Evolutionary conservation across 2,888 invertebrate species (phyloP), one percentile per base, ranked within the genome.

Genomic region (Agrotis segetum): DNA sequence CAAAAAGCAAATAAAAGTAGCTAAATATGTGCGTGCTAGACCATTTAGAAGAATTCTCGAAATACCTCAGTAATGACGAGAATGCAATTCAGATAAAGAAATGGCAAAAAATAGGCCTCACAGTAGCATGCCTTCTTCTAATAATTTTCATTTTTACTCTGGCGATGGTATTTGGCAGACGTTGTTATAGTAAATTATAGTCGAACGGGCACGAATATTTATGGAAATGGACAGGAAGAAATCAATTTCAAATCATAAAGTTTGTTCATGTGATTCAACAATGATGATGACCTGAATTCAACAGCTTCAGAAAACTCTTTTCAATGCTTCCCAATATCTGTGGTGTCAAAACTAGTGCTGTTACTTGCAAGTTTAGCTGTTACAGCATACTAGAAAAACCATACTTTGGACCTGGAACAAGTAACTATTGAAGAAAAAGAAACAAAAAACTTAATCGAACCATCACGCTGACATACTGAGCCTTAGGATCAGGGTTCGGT

Each of bases 71-170:
- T 13, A 47, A n/a, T 2, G 76, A 67, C 2, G 50, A 56, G 1
- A 77, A 74, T 40, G 52, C 52, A 34, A 7, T 56, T 9, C 52
- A 47, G 47, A 44, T 79, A 50, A 5, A 61, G 44, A 74, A 58
- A 16, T 74, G 76, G 67, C 76, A 61, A n/a, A 79, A 79, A 62
- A 46, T 61, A 17, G 50, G 24, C 11, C 61, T 74, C 44, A 21
- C 17, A 19, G 14, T 58, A 13, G 11, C n/a, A 3, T 79, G 60
- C 6, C 2, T 75, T 44, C 7, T 16, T 5, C 7, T 74, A 44
- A 60, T 52, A 5, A 11, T 9, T 5, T 14, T 44, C 4, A 16
- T 58, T 11, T 74, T 76, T 44, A 11, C 9, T n/a, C 14, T 62
- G 5, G 61, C n/a, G 3, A 58, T 74, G 47, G 47, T 74, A 9